These are phyloP conservation scores for Apodemia mormo DNA, from an alignment of 2,888 invertebrate genomes.

Conservation along the genomic window DNA sequence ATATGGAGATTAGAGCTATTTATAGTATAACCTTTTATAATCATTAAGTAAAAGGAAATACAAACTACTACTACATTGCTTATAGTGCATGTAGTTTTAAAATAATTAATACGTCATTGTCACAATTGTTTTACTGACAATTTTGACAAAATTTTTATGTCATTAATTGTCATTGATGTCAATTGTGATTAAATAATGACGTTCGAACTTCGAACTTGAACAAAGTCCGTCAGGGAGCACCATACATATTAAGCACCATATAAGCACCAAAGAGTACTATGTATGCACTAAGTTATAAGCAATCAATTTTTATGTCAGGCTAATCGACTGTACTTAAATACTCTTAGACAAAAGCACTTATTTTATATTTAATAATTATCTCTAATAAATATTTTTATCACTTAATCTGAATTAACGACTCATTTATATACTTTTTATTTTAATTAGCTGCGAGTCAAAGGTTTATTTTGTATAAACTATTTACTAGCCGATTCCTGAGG, in stretches of 20 bases:
- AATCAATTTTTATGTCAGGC: no score
- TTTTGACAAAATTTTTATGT: constrained; percentile 40
- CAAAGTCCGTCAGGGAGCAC: background rate
- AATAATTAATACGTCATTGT: constrained; percentile 39
- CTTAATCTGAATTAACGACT: background rate
- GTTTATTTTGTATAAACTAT: no score
- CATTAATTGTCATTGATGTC: constrained; percentile 33
- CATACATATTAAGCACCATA: no score
- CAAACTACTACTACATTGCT: background rate
- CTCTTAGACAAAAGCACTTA: no score
- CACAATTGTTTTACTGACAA: constrained; percentile 41
- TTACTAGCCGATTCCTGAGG: no score
- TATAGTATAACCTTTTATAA: constrained; percentile 36
- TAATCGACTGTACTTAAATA: no score
- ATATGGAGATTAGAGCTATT: constrained; percentile 39
- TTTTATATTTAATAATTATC: no score
- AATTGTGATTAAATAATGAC: constrained; percentile 24
- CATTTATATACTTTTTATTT: no score
- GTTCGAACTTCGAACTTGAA: background rate
- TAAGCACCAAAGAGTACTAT: no score
- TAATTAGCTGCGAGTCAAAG: no score
- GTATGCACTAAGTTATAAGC: no score
- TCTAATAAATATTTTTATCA: background rate
- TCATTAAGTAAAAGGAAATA: constrained; percentile 18
- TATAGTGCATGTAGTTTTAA: background rate